Conservation (phyloP, 2,113 vertebrate genomes). For the Petaurus breviceps region DNA sequence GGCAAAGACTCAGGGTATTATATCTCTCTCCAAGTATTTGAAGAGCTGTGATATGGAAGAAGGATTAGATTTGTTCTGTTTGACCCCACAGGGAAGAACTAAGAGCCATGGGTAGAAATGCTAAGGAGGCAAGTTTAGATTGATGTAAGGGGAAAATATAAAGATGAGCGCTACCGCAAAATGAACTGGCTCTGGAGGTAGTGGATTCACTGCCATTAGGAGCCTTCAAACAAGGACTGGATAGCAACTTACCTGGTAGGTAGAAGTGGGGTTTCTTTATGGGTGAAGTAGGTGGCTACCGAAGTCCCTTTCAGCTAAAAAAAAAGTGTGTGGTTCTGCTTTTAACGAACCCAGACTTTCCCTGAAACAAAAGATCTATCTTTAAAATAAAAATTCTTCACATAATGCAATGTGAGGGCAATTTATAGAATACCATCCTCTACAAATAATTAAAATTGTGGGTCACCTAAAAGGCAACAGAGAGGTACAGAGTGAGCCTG, state of each 20-base stretch:
- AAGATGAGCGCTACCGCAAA: neutral
- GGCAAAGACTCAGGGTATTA: neutral
- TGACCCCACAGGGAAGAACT: neutral
- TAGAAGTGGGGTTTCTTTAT: neutral
- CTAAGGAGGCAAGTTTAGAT: neutral
- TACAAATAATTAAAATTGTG: neutral
- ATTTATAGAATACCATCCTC: no score
- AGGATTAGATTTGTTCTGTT: neutral
- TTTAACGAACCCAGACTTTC: no score
- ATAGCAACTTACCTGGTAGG: neutral
- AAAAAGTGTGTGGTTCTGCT: neutral
- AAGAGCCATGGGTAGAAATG: neutral
- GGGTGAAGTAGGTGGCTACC: no score
- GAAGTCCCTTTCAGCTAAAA: neutral
- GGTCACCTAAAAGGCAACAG: neutral
- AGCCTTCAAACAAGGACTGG: neutral
- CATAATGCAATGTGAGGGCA: neutral
- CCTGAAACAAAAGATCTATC: neutral
- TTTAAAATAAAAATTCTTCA: neutral
- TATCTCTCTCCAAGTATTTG: neutral
- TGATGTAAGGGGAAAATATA: neutral
- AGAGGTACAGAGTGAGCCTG: neutral
- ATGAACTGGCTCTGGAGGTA: neutral
- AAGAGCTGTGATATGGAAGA: neutral
- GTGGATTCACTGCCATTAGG: no score